Percentiles rank a stretch among this genome's conserved stretches.
Evolutionary conservation across 2,797 vertebrate genomes (phyloP).

Genomic region (Enoplosus armatus): DNA sequence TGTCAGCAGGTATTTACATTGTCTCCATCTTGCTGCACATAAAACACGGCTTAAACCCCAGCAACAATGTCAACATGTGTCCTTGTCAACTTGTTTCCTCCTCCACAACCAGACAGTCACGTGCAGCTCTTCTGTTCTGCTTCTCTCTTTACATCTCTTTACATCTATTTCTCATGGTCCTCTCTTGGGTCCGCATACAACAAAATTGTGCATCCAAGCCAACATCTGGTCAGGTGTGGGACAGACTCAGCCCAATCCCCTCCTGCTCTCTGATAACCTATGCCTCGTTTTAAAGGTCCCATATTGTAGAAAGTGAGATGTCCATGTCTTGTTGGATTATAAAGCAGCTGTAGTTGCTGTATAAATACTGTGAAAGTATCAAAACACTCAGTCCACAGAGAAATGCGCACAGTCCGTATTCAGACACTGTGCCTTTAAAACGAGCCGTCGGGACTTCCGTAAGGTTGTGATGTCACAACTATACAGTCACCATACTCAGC

Average conservation of each 20-base stretch:
- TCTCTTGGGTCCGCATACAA: not conserved
- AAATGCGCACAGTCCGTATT: no score
- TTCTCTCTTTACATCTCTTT: not conserved
- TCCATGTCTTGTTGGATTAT: no score
- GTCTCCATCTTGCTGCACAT: not conserved
- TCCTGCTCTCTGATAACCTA: not conserved
- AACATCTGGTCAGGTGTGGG: not conserved
- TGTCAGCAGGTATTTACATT: slow-evolving; percentile 90
- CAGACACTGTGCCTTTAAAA: no score
- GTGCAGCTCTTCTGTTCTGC: not conserved
- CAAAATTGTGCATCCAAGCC: not conserved
- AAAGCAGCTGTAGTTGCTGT: no score
- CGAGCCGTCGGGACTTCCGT: no score
- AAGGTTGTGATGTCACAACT: no score
- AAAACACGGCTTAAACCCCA: not conserved
- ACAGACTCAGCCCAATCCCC: not conserved
- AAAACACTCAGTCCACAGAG: no score
- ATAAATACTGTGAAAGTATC: no score
- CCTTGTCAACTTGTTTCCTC: not conserved
- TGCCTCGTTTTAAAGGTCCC: no score
- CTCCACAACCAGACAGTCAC: not conserved
- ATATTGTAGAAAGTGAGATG: no score
- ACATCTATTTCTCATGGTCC: not conserved
- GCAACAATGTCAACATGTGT: not conserved
- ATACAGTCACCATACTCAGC: no score